Base-by-base conservation (phyloP, 2,888 invertebrate genomes). In the Leptopterna dolabrata region DNA sequence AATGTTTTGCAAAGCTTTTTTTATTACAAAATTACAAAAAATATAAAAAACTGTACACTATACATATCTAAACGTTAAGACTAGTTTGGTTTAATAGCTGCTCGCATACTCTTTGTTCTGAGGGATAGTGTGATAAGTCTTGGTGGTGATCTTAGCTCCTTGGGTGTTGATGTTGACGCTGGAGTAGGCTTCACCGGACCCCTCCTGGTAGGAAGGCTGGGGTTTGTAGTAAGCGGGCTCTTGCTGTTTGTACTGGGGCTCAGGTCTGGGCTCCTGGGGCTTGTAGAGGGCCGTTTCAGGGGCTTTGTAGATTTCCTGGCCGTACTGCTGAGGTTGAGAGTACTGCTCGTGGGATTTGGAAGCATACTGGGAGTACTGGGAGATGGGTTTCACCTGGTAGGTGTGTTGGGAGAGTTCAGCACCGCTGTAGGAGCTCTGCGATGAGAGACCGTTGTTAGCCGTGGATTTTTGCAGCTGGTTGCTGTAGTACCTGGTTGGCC, bases 81-180 rank as follows among this genome's bases (percentile, higher is more conserved):
- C 27, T 41, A 36, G 27, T 3, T 24, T 70, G 63, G 63, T 41
- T 63, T 16, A 63, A 36, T 41, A 63, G 36, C 36, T 24, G 55
- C 83, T 36, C n/a, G 76, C 70, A 84, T 76, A 88, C 73, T 87
- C 87, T 63, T 84, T 45, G 43, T 88, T 87, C 85, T 41, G 45
- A 13, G 88, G 88, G 45, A 84, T 19, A 29, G 82, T 84, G 78
- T 88, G 89, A 45, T 87, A 78, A 30, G 87, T 89, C 16, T 87
- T 76, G 70, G 89, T 87, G 41, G 47, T 27, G 55, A 88, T 83
- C 41, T 83, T 55, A 51, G 88, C 88, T 13, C 89, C 89, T 47
- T 88, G 87, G 7, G 89, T 89, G 51, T 87, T 84, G 55, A 89
- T 83, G 55, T 47, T 83, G 51, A 87, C 78, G 63, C 87, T 88